Conservation (phyloP, 2,888 invertebrate genomes). For the Watsonalla binaria region DNA sequence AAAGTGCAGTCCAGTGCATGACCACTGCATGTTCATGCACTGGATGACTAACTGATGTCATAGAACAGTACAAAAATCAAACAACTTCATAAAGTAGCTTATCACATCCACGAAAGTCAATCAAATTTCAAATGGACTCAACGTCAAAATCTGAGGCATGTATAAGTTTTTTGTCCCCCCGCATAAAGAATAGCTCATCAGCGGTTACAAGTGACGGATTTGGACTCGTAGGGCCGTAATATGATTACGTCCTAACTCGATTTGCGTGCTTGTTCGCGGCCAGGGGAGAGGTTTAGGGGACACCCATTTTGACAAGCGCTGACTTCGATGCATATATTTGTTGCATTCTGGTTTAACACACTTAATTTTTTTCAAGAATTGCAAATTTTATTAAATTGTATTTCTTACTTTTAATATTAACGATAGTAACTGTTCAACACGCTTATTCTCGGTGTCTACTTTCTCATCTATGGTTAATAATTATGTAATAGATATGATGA, state of each 20-base stretch:
- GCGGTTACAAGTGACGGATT: slow-evolving; percentile 43
- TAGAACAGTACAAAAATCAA: no score
- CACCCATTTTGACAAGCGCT: not conserved
- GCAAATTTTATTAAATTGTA: no score
- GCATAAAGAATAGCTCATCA: slow-evolving; percentile 66
- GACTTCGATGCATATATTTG: not conserved
- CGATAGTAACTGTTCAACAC: no score
- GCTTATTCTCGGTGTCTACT: no score
- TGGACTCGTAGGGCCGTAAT: slow-evolving; percentile 43
- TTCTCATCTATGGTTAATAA: no score
- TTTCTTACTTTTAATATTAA: no score
- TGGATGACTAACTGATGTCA: no score
- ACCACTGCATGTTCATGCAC: no score
- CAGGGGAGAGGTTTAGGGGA: not conserved
- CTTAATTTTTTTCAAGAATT: no score
- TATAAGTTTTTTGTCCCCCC: slow-evolving; percentile 21
- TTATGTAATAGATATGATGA: no score
- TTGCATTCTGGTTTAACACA: not conserved
- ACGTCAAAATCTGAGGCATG: not conserved
- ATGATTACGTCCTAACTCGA: slow-evolving; percentile 53
- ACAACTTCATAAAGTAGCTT: no score
- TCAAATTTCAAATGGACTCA: not conserved
- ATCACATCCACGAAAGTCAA: not conserved
- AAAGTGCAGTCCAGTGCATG: no score
- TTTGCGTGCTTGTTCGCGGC: slow-evolving; percentile 26